phyloP scores from a whole-genome alignment of 2,113 vertebrate genomes.

The Oriolus oriolus region DNA sequence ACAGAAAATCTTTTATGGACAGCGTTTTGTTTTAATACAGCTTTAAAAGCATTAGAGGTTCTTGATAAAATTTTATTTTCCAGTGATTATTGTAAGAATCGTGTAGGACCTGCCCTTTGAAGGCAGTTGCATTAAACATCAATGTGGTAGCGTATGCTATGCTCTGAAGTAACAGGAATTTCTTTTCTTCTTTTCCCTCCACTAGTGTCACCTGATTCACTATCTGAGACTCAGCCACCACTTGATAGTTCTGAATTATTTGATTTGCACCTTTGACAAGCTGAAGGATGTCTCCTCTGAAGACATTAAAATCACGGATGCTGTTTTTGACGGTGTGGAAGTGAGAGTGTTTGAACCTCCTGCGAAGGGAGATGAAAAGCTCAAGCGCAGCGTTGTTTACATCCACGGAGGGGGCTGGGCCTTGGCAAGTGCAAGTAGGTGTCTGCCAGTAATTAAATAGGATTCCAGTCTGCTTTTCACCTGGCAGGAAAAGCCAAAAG shows the following conservation, averaged over 20 bases:
- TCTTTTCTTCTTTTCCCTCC: background rate
- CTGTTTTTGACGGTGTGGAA: constrained; percentile 81
- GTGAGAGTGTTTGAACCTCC: constrained; percentile 84
- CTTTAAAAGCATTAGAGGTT: background rate
- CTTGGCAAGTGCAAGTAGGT: constrained; percentile 87
- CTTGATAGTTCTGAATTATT: constrained; percentile 77
- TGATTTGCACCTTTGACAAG: constrained; percentile 80
- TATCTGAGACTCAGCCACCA: constrained; percentile 83
- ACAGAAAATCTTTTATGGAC: background rate
- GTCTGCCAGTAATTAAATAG: background rate
- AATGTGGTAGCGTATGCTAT: rapidly evolving
- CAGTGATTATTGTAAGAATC: background rate
- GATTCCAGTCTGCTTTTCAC: background rate
- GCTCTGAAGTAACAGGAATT: background rate
- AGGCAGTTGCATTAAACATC: background rate
- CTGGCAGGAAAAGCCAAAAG: background rate
- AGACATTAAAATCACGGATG: constrained; percentile 78
- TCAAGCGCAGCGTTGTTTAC: constrained; percentile 83
- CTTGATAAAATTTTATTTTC: background rate
- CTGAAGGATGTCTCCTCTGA: constrained; percentile 73
- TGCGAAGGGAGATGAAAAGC: constrained; percentile 44
- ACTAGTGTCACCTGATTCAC: constrained; percentile 83
- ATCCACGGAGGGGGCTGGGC: constrained; percentile 97
- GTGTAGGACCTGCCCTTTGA: background rate
- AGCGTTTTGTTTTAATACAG: background rate